These are phyloP conservation scores for Drosophila kurseongensis DNA, from an alignment of 1,140 invertebrate genomes.

Conservation along the genomic window DNA sequence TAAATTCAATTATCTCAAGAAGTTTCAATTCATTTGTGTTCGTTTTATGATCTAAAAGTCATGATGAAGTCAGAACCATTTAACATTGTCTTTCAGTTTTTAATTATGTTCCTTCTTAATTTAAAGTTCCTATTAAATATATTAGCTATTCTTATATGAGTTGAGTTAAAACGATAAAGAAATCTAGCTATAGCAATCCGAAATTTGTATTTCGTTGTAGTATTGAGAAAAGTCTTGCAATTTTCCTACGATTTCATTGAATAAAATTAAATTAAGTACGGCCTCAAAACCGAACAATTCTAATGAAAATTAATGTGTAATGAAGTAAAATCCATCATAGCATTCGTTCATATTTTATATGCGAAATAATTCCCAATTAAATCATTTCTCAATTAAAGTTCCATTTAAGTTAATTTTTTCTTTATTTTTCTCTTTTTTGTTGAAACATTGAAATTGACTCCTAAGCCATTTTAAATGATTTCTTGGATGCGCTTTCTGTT, in stretches of 20 bases:
- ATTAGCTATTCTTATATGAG: no score
- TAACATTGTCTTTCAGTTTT: no score
- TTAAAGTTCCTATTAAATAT: no score
- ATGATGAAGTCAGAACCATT: no score
- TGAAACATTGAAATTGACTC: conserved; percentile 81
- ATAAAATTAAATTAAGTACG: no score
- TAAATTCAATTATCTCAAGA: conserved; percentile 21
- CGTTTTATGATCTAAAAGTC: neutral
- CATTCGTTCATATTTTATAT: neutral
- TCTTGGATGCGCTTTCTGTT: conserved; percentile 50
- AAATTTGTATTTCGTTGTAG: no score
- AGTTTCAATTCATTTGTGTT: neutral
- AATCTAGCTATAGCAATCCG: no score
- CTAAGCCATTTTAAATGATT: conserved; percentile 75
- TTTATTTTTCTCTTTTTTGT: conserved; percentile 67
- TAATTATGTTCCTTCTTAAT: no score
- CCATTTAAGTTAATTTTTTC: conserved; percentile 74
- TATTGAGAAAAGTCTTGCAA: no score
- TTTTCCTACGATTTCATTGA: no score
- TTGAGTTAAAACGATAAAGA: no score
- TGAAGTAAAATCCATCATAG: no score
- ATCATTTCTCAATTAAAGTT: conserved; percentile 29
- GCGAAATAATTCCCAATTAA: conserved; percentile 10
- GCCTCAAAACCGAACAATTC: neutral
- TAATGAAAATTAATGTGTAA: neutral